Evolutionary conservation across 2,113 vertebrate genomes (phyloP), one percentile per base, ranked within the genome.

Genomic region (Penelope pileata): DNA sequence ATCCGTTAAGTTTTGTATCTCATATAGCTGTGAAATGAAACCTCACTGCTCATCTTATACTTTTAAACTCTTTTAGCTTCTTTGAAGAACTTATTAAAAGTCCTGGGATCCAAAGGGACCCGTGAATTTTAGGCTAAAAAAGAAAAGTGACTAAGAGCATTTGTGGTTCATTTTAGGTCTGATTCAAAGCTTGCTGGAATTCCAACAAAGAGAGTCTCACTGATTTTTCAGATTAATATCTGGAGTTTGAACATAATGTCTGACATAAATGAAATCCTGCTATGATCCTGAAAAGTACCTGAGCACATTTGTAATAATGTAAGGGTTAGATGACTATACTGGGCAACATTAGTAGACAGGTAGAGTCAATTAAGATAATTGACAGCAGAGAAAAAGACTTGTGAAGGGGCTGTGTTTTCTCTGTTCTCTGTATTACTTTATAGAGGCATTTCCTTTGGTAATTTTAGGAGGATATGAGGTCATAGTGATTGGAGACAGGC

Each of bases 131-230:
- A 74, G 78, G 58, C 75, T 76, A 40, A 86, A 88, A 94, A 94
- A 42, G 79, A 83, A 90, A 88, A 58, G 7, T 29, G 48, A 51
- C 47, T 8, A n/a, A 54, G 58, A 82, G 12, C 47, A 32, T 86
- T 90, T 85, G 70, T 86, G 40, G 27, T 75, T 93, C 77, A 62
- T 9, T 91, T 86, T 85, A 82, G 78, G 36, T 80, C 53, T 91
- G 56, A 48, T 72, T 75, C 76, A 88, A 96, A 91, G 76, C 76
- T 60, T 72, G n/a, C 38, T 95, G 94, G 86, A 94, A 68, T 93
- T 59, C 90, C 76, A 81, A 81, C 88, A 90, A 86, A 88, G 93
- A 81, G 72, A 32, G 67, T 90, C 75, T 77, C 38, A 4, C 64
- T 91, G 90, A 72, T 83, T 81, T 94, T 77, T 74, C 17, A 75